Percentiles rank a stretch among this genome's conserved stretches.
phyloP scores from a whole-genome alignment of 2,113 vertebrate genomes.

The Propithecus coquereli region DNA sequence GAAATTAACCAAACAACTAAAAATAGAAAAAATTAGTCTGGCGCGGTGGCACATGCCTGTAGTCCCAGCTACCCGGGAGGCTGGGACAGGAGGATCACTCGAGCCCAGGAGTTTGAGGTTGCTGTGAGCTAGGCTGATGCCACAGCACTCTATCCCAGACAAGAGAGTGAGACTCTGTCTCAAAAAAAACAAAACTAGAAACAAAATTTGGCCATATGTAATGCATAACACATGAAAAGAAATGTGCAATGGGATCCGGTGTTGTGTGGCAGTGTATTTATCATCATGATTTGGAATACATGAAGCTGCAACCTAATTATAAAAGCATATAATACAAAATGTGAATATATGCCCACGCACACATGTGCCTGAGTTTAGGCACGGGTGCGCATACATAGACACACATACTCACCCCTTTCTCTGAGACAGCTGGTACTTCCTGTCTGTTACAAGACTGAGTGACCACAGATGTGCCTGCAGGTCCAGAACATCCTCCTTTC shows the following conservation, averaged over 20 bases:
- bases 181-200: background rate
- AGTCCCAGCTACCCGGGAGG: too few species aligned
- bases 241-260: background rate
- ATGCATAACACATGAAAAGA: background rate
- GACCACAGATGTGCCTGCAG: background rate
- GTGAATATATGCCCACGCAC: background rate
- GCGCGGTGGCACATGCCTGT: too few species aligned
- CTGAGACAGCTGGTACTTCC: background rate
- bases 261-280: background rate
- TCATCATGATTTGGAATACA: background rate
- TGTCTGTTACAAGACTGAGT: background rate
- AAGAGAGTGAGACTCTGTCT: too few species aligned
- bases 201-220: background rate
- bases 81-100: too few species aligned
- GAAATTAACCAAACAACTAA: too few species aligned
- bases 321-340: background rate
- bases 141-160: too few species aligned
- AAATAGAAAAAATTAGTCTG: too few species aligned
- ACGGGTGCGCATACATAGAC: background rate
- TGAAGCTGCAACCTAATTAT: background rate
- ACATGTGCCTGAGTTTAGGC: background rate
- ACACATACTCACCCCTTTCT: background rate
- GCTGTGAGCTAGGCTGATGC: too few species aligned
- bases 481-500: background rate
- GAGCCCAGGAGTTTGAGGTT: too few species aligned